Evolutionary conservation across 2,888 invertebrate genomes (phyloP), one percentile per base, ranked within the genome.

Genomic region (Hedya salicella): DNA sequence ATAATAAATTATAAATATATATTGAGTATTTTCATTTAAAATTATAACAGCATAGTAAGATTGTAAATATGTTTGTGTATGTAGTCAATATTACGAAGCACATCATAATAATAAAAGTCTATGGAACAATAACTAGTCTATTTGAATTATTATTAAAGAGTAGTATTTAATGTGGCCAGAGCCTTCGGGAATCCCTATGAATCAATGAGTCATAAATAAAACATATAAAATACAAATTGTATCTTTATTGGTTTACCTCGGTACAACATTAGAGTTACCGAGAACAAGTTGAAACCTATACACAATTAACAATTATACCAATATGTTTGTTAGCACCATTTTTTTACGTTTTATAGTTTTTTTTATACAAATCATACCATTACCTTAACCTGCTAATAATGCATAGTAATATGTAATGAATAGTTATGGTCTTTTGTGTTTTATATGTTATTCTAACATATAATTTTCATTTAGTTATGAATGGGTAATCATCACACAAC

Each of bases 311-410:
- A 84, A 80, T 87, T 66, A 88, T 86, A 90, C 84, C 88, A 88
- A 87, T 87, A 82, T 78, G 84, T 78, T 85, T 88, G 89, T 91
- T 91, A 92, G 92, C 91, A 91, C 90, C 89, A 85, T 89, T 88
- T 91, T 88, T 88, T 91, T 87, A 77, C 73, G 75, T 57, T 75
- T 78, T 81, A 78, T 78, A 73, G 36, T 74, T 73, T 73, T 81
- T 89, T 86, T 88, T 85, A 75, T 86, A 87, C 79, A 89, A 88
- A 89, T 49, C 84, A 82, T 88, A 86, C 82, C 82, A 82, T 88
- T 87, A 88, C 85, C 90, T 89, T 90, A 87, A 71, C 77, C 80
- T 78, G 80, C 86, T 88, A 88, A 80, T 82, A 88, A 88, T 88
- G 86, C 85, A 86, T 83, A 81, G 79, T 79, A 79, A 76, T 77